Conservation (phyloP, 1,140 invertebrate species). For the Marisa cornuarietis region DNA sequence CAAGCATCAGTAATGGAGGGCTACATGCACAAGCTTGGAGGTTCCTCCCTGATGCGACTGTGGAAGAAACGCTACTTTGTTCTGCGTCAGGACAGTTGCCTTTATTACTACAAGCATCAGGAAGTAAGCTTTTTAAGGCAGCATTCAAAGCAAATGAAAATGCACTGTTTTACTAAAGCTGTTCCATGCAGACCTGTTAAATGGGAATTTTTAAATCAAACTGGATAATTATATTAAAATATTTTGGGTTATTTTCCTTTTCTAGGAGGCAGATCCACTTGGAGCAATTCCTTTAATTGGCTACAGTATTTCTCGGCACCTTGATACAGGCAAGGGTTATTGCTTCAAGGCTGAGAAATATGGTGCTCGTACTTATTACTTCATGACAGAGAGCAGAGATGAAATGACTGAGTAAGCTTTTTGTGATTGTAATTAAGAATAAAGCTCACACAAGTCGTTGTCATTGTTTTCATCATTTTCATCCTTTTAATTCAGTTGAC, state of each 20-base stretch:
- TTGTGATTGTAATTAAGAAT: neutral
- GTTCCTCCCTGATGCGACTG: conserved; percentile 40
- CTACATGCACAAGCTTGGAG: conserved; percentile 59
- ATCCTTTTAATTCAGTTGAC: neutral
- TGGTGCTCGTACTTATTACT: conserved; percentile 79
- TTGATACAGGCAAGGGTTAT: conserved; percentile 69
- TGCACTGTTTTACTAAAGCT: no score
- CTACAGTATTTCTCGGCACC: conserved; percentile 77
- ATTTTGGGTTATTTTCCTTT: conserved; percentile 27
- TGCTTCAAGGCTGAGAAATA: conserved; percentile 80
- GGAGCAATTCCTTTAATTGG: conserved; percentile 88
- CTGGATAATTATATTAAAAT: neutral
- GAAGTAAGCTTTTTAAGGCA: no score
- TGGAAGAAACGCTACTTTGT: conserved; percentile 94
- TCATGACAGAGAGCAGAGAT: conserved; percentile 83
- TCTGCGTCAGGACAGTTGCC: conserved; percentile 88
- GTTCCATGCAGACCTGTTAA: no score
- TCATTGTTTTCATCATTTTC: neutral
- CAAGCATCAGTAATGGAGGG: conserved; percentile 70
- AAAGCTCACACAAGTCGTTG: no score
- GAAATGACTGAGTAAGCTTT: conserved; percentile 77
- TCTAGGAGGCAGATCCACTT: conserved; percentile 78
- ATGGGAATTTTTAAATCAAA: no score
- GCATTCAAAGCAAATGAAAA: no score
- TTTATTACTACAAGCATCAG: conserved; percentile 79